Percentiles rank a stretch among this genome's conserved stretches.
Evolutionary conservation across 2,888 invertebrate genomes (phyloP).

Genomic region (Drosophila monieri): DNA sequence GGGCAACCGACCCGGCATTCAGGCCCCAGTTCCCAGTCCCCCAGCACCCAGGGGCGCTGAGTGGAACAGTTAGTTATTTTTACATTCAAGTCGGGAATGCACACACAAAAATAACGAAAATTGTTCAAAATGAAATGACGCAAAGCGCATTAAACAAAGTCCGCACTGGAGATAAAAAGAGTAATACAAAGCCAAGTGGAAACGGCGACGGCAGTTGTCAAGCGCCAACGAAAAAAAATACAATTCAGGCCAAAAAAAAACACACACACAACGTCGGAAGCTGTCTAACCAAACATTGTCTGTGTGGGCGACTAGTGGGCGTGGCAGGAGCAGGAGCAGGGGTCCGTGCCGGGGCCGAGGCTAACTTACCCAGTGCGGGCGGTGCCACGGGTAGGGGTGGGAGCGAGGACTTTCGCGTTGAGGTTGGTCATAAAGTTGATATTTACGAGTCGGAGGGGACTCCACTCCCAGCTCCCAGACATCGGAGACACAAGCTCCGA

Average conservation of each 20-base stretch:
- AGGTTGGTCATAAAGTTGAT: slow-evolving; percentile 70
- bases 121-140: slow-evolving; percentile 69
- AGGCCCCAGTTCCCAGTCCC: not conserved
- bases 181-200: slow-evolving; percentile 42
- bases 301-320: slow-evolving; percentile 25
- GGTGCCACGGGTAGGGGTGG: slow-evolving; percentile 12
- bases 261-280: slow-evolving; percentile 56
- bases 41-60: not conserved
- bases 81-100: slow-evolving; percentile 62
- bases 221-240: slow-evolving; percentile 31
- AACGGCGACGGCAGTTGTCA: slow-evolving; percentile 53
- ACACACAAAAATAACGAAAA: slow-evolving; percentile 53
- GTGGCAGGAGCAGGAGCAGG: slow-evolving; percentile 30
- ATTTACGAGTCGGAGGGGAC: slow-evolving; percentile 51
- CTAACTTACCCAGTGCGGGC: slow-evolving; percentile 1
- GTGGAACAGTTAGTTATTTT: slow-evolving; percentile 60
- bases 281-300: slow-evolving; percentile 62
- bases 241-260: slow-evolving; percentile 53
- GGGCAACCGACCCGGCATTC: not conserved
- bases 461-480: slow-evolving; percentile 33
- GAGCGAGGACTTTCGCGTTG: slow-evolving; percentile 54
- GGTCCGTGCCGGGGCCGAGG: not conserved
- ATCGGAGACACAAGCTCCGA: slow-evolving; percentile 22
- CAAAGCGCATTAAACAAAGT: slow-evolving; percentile 74
- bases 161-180: slow-evolving; percentile 33